Percentiles rank a stretch among this genome's conserved stretches.
These are phyloP conservation scores for Phania funesta DNA, from an alignment of 2,888 invertebrate genomes.

Conservation along the genomic window DNA sequence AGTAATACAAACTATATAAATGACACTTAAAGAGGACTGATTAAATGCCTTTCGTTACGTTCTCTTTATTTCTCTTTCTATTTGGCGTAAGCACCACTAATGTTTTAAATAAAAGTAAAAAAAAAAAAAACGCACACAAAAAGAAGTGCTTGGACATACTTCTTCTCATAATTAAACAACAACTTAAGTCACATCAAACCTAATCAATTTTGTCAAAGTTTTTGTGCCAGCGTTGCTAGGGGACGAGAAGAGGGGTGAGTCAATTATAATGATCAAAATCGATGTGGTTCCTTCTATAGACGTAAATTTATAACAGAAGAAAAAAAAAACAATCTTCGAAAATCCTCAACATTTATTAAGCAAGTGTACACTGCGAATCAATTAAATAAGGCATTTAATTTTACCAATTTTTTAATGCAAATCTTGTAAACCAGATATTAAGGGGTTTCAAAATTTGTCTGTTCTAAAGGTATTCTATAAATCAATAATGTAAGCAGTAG, in stretches of 20 bases:
- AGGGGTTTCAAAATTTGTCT: too few relatives aligned
- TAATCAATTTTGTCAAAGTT: slow-evolving; percentile 11
- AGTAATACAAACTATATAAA: slow-evolving; percentile 59
- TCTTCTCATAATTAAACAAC: slow-evolving; percentile 34
- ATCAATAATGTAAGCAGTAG: too few relatives aligned
- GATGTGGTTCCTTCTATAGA: too few relatives aligned
- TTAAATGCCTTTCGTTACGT: slow-evolving; percentile 42
- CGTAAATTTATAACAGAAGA: too few relatives aligned
- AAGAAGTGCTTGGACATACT: slow-evolving; percentile 5
- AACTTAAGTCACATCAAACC: slow-evolving; percentile 10
- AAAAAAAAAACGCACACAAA: slow-evolving; percentile 5
- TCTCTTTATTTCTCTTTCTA: not conserved
- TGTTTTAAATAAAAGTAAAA: not conserved
- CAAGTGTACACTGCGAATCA: too few relatives aligned
- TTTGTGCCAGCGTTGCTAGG: not conserved
- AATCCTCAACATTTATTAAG: too few relatives aligned
- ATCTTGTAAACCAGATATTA: too few relatives aligned
- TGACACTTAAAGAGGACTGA: slow-evolving; percentile 60
- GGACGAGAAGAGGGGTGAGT: not conserved
- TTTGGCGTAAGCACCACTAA: not conserved
- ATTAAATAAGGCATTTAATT: too few relatives aligned
- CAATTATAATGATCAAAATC: not conserved
- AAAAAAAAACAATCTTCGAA: too few relatives aligned
- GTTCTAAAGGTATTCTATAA: too few relatives aligned
- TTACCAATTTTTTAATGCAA: too few relatives aligned